Conservation (phyloP, 2,888 invertebrate species). For the Euplagia quadripunctaria region DNA sequence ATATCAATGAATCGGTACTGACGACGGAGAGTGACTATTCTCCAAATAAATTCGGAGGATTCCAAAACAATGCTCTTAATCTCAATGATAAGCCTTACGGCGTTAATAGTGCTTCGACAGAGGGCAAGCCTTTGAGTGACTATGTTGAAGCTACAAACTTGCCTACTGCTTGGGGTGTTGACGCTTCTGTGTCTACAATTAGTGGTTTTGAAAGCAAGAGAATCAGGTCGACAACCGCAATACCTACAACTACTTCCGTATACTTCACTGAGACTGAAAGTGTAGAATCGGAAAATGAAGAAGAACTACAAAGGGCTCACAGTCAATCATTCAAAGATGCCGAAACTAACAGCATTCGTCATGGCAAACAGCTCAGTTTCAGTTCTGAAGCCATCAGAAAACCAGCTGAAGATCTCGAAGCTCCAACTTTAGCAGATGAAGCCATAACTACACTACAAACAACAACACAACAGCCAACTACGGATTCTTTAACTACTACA, state of each 20-base stretch:
- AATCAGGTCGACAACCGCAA: conserved; percentile 65
- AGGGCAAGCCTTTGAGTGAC: conserved; percentile 81
- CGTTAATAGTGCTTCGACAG: conserved; percentile 73
- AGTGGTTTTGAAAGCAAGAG: conserved; percentile 79
- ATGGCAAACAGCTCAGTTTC: conserved; percentile 76
- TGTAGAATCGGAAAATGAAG: conserved; percentile 86
- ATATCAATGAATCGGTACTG: conserved; percentile 64
- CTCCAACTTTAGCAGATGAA: conserved; percentile 70
- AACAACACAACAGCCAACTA: conserved; percentile 65
- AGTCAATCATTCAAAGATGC: conserved; percentile 90
- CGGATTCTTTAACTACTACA: conserved; percentile 67
- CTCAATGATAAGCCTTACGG: conserved; percentile 80
- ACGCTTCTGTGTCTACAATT: conserved; percentile 69
- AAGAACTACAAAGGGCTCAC: conserved; percentile 90
- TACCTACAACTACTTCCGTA: conserved; percentile 71
- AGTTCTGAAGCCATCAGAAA: conserved; percentile 66
- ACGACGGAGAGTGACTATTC: conserved; percentile 68
- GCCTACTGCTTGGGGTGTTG: conserved; percentile 81
- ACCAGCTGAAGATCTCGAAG: conserved; percentile 80
- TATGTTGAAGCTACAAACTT: conserved; percentile 80
- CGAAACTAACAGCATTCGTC: conserved; percentile 80
- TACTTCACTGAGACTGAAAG: conserved; percentile 79
- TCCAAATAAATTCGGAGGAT: conserved; percentile 72
- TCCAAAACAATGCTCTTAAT: conserved; percentile 79
- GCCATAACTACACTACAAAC: conserved; percentile 69